Percentiles rank a stretch among this genome's conserved stretches.
Evolutionary conservation across 2,113 vertebrate species (phyloP).

Genomic region (Tamias sibiricus): DNA sequence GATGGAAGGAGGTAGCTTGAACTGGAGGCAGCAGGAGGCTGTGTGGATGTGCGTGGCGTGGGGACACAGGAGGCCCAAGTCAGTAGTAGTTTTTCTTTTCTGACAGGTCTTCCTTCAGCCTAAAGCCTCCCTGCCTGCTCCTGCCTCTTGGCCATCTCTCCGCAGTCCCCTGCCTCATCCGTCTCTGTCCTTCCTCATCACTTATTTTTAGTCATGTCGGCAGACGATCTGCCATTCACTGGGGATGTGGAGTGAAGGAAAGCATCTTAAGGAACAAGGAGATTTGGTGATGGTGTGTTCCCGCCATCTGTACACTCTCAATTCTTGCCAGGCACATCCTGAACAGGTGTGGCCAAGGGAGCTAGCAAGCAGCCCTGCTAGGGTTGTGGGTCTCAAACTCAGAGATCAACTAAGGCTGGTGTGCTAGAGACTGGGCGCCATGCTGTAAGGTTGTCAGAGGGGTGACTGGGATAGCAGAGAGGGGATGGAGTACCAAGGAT

Average conservation of each 20-base stretch:
- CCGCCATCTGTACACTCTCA: neutral
- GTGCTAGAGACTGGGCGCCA: accelerated
- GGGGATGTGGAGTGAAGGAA: conserved; percentile 48
- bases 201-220: conserved; percentile 27
- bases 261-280: neutral
- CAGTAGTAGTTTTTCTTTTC: conserved; percentile 37
- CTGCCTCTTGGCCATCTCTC: neutral
- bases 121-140: neutral
- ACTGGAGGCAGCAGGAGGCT: neutral
- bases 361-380: neutral
- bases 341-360: neutral
- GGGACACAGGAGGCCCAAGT: neutral
- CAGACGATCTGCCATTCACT: neutral
- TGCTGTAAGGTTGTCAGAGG: accelerated
- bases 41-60: accelerated
- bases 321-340: neutral
- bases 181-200: conserved; percentile 30
- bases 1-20: neutral
- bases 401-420: neutral
- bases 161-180: neutral
- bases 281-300: neutral
- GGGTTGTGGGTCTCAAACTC: neutral
- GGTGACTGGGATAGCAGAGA: neutral
- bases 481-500: neutral
- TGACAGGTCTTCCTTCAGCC: conserved; percentile 56